phyloP scores from a whole-genome alignment of 1,140 invertebrate genomes.

The Sycophaga agraensis region DNA sequence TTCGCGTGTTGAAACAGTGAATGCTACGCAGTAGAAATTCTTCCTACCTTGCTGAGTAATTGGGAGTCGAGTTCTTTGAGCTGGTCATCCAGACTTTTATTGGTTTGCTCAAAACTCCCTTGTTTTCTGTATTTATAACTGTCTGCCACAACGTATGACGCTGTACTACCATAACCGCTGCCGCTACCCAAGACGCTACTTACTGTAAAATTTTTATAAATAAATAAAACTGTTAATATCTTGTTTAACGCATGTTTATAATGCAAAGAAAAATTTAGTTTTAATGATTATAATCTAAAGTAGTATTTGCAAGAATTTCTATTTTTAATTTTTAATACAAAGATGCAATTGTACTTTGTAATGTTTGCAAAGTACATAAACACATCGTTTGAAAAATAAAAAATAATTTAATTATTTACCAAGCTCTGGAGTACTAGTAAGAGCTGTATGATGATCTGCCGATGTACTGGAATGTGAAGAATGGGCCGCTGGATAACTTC shows the following conservation, averaged over 20 bases:
- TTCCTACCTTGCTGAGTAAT: constrained; percentile 71
- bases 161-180: constrained; percentile 63
- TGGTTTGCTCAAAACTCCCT: constrained; percentile 72
- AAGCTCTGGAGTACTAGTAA: constrained; percentile 53
- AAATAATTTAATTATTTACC: constrained; percentile 46
- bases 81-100: constrained; percentile 78
- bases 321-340: too few relatives aligned
- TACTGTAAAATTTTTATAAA: constrained; percentile 46
- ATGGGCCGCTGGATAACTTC: constrained; percentile 54
- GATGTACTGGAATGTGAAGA: constrained; percentile 57
- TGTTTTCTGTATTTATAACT: constrained; percentile 63
- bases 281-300: too few relatives aligned
- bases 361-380: too few relatives aligned
- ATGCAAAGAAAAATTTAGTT: too few relatives aligned
- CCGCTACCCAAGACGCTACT: constrained; percentile 62
- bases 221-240: neutral
- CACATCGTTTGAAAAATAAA: too few relatives aligned
- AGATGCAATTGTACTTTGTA: too few relatives aligned
- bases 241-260: neutral
- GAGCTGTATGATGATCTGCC: constrained; percentile 49
- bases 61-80: constrained; percentile 78
- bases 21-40: constrained; percentile 44
- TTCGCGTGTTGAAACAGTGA: constrained; percentile 22
- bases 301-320: too few relatives aligned
- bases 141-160: constrained; percentile 63